phyloP scores from a whole-genome alignment of 2,888 invertebrate genomes.

The Andrena marginata region DNA sequence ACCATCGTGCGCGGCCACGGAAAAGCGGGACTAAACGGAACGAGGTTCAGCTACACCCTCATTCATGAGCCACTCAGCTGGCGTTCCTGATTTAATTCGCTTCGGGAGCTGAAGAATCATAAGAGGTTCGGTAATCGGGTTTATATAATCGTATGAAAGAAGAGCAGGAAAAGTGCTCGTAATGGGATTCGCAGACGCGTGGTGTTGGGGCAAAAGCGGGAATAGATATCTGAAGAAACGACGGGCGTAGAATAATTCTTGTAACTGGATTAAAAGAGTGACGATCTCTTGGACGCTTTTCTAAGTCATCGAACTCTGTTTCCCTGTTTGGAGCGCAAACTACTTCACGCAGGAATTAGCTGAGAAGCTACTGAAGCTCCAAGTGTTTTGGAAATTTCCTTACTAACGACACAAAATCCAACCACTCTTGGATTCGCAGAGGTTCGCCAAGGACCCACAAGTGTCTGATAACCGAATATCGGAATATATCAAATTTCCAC shows the following conservation, averaged over 20 bases:
- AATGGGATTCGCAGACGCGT: background rate
- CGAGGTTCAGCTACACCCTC: background rate
- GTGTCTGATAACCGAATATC: background rate
- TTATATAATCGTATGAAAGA: conserved; percentile 3
- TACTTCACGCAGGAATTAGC: background rate
- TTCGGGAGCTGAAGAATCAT: background rate
- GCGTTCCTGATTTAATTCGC: background rate
- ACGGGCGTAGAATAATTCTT: background rate
- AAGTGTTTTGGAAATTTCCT: background rate
- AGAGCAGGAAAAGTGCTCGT: background rate
- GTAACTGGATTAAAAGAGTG: conserved; percentile 23
- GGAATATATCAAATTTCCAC: background rate
- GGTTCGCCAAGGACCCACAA: background rate
- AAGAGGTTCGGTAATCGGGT: background rate
- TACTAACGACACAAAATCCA: too few relatives aligned
- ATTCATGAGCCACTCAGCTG: background rate
- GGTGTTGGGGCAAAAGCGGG: background rate
- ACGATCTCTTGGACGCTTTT: conserved; percentile 10
- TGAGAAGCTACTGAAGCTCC: conserved; percentile 21
- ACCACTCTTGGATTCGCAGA: background rate
- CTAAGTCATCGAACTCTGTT: conserved; percentile 25
- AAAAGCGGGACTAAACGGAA: background rate
- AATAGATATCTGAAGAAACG: background rate
- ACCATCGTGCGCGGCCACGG: background rate
- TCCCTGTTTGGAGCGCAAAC: background rate